phyloP scores from a whole-genome alignment of 2,888 invertebrate genomes.

The Lasioglossum marginatum region DNA sequence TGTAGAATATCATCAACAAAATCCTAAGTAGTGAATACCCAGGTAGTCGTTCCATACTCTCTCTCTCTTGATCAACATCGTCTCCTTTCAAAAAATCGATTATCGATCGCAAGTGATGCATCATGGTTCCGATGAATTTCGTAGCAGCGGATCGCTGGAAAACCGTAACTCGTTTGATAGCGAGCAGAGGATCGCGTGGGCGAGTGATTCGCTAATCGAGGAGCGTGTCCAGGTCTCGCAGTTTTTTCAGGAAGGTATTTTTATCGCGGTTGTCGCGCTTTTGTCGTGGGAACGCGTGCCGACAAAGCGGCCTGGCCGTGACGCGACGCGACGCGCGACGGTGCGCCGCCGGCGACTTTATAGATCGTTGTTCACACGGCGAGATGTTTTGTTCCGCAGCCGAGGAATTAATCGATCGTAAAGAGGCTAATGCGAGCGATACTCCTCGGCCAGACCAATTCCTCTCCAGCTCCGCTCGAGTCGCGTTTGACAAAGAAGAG shows the following conservation, averaged over 20 bases:
- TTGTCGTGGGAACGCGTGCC: slow-evolving; percentile 45
- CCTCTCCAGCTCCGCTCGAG: slow-evolving; percentile 22
- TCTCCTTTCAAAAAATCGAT: not conserved
- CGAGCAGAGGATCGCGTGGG: not conserved
- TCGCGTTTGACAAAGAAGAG: slow-evolving; percentile 64
- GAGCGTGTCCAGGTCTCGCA: slow-evolving; percentile 10
- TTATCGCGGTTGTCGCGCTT: slow-evolving; percentile 41
- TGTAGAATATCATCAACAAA: not conserved
- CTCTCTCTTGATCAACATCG: not conserved
- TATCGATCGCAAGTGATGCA: not conserved
- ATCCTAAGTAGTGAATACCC: not conserved
- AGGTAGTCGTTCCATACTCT: too few species aligned
- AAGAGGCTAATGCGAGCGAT: slow-evolving; percentile 67
- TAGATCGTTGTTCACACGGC: slow-evolving; percentile 61
- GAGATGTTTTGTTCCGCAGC: slow-evolving; percentile 62
- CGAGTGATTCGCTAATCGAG: not conserved
- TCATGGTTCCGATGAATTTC: not conserved
- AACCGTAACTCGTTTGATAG: not conserved
- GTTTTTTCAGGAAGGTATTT: slow-evolving; percentile 50
- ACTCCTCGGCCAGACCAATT: slow-evolving; percentile 27
- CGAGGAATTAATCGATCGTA: slow-evolving; percentile 69
- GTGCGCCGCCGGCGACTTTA: slow-evolving; percentile 62
- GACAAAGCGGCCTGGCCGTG: slow-evolving; percentile 47
- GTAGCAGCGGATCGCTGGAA: not conserved
- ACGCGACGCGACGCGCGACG: slow-evolving; percentile 20